A percentile compares a stretch with the other conserved stretches of the same genome.
Evolutionary conservation across 2,113 vertebrate species (phyloP).

Genomic region (Mormyrus iriodes): DNA sequence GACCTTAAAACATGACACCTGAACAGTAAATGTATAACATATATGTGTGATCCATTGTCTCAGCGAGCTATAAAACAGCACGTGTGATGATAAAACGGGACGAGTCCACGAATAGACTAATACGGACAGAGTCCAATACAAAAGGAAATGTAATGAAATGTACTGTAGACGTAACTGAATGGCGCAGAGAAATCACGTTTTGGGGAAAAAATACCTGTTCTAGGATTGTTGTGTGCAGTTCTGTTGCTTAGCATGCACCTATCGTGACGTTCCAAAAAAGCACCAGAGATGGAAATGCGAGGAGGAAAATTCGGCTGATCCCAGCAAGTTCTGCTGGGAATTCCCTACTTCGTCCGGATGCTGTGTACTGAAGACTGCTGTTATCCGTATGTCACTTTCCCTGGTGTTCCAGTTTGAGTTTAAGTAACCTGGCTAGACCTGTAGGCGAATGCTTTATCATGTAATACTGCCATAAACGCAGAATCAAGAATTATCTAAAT

Average conservation of each 20-base stretch:
- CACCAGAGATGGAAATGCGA: not conserved
- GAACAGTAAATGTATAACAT: not conserved
- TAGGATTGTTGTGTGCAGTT: not conserved
- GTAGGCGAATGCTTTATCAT: slow-evolving; percentile 65
- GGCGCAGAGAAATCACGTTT: not conserved
- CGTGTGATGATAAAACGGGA: not conserved
- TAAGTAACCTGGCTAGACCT: slow-evolving; percentile 78
- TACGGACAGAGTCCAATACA: not conserved
- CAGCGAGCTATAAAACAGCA: not conserved
- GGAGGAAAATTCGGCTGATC: not conserved
- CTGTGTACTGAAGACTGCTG: slow-evolving; percentile 62
- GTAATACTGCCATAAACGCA: slow-evolving; percentile 47
- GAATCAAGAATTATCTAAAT: slow-evolving; percentile 32
- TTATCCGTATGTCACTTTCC: slow-evolving; percentile 41
- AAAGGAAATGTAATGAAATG: not conserved
- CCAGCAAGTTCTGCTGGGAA: slow-evolving; percentile 70
- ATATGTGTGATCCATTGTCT: not conserved
- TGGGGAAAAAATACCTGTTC: not conserved
- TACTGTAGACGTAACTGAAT: not conserved
- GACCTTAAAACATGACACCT: not conserved
- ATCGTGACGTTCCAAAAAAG: not conserved
- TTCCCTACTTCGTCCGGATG: slow-evolving; percentile 58
- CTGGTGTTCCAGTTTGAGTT: slow-evolving; percentile 55
- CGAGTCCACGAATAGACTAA: not conserved
- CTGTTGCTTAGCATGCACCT: not conserved